A percentile compares a stretch with the other conserved stretches of the same genome.
Conservation (phyloP, 2,797 vertebrate species). For the Xenentodon cancila region DNA sequence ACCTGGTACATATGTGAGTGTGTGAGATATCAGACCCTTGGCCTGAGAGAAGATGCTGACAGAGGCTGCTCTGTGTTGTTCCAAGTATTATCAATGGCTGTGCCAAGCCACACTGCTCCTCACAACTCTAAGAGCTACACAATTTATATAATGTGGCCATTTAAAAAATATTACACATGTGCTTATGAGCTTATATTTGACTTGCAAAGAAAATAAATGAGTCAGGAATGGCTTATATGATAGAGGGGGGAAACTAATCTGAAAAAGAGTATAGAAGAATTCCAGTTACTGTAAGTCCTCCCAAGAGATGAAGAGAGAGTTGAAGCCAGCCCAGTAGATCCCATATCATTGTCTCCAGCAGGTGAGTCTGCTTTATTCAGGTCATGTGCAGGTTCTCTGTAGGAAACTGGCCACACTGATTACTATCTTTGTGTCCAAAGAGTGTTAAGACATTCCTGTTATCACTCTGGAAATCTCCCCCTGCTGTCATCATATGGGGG, state of each 20-base stretch:
- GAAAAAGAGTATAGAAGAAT: slow-evolving; percentile 42
- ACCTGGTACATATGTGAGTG: slow-evolving; percentile 23
- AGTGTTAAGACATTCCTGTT: slow-evolving; percentile 82
- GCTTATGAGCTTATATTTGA: slow-evolving; percentile 9
- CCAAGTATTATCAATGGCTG: slow-evolving; percentile 53
- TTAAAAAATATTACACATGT: slow-evolving; percentile 13
- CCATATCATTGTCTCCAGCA: slow-evolving; percentile 35
- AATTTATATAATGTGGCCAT: slow-evolving; percentile 11
- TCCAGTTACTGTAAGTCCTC: slow-evolving; percentile 34
- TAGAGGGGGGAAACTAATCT: slow-evolving; percentile 31
- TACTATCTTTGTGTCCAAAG: slow-evolving; percentile 61
- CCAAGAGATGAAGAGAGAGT: slow-evolving; percentile 39
- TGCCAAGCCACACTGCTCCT: slow-evolving; percentile 30
- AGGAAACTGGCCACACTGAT: slow-evolving; percentile 55
- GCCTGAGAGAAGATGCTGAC: slow-evolving; percentile 26
- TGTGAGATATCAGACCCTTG: slow-evolving; percentile 39
- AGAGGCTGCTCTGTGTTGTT: slow-evolving; percentile 47
- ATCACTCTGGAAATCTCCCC: slow-evolving; percentile 77
- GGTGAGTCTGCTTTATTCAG: slow-evolving; percentile 31
- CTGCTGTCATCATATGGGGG: slow-evolving; percentile 76
- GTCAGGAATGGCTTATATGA: slow-evolving; percentile 19
- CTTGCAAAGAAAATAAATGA: slow-evolving; percentile 21
- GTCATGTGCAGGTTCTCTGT: slow-evolving; percentile 46
- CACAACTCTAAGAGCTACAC: slow-evolving; percentile 7
- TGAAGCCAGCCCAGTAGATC: slow-evolving; percentile 40